Conservation (phyloP, 2,113 vertebrate species). For the Rhipidura dahli region DNA sequence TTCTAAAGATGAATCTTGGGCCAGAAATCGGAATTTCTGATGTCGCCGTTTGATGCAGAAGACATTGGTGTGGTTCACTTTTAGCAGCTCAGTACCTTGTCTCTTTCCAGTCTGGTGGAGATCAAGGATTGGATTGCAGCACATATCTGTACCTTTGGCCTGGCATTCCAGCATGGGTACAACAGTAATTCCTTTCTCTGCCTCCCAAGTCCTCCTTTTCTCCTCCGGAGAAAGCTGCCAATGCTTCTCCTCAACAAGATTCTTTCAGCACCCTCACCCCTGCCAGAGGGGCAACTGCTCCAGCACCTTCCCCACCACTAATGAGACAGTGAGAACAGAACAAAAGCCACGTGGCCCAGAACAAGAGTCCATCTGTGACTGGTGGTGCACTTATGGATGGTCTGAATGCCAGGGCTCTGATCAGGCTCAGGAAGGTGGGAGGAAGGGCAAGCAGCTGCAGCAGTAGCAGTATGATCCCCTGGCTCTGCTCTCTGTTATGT, state of each 20-base stretch:
- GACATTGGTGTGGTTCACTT: neutral
- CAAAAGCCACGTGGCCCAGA: neutral
- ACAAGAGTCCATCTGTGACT: neutral
- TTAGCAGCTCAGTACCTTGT: neutral
- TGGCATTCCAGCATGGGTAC: neutral
- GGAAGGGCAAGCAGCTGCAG: neutral
- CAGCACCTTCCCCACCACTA: neutral
- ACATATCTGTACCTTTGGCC: neutral
- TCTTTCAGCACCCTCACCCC: neutral
- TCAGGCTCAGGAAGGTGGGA: neutral
- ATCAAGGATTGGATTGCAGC: neutral
- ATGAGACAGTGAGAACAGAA: neutral
- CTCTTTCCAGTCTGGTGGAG: neutral
- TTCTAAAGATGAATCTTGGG: neutral
- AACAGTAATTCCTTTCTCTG: neutral
- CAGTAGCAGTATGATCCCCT: neutral
- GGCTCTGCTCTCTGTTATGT: neutral
- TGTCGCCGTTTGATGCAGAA: neutral
- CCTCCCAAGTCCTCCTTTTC: neutral
- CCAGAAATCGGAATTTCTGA: neutral
- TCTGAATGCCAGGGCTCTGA: neutral
- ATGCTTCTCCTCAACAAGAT: neutral
- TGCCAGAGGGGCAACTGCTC: neutral
- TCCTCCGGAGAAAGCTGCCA: neutral
- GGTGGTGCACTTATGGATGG: neutral